Evolutionary conservation across 1,140 invertebrate genomes (phyloP), one percentile per base, ranked within the genome.

Genomic region (Archegozetes longisetosus): DNA sequence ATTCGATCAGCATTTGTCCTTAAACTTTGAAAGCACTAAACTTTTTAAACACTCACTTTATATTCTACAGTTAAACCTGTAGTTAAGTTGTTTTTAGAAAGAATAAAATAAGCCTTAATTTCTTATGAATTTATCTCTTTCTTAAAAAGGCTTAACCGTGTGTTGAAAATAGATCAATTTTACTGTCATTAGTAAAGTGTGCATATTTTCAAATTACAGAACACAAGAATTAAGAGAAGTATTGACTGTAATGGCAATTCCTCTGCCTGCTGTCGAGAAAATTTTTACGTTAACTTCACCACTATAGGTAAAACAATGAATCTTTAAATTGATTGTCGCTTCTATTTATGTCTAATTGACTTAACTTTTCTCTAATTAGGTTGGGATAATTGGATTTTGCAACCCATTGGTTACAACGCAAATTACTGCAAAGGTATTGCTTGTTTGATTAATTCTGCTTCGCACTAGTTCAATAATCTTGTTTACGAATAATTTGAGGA

Each of bases 331-430:
- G 20, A 53, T 53, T 3, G 13, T 28, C 12, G 26, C 12, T 6
- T 24, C 26, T 23, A 23, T 4, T 14, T 24, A 25, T 24, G 13
- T 12, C 20, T 53, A 17, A 53, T 24, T 53, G 26, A 25, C 3
- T 13, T 24, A 12, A 14, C 26, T 20, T 6, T 53, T 20, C 32
- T 20, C 12, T 3, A 32, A 13, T 24, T 14, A 57, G 60, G 60
- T 40, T 64, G 63, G 63, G 53, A 63, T 51, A 63, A 64, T 62
- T 64, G 63, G 63, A 64, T 64, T 29, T 23, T 64, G 12, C 57
- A 63, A 26, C 63, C 63, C 3, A 26, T 51, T 1, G 63, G 63
- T 14, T 64, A 64, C 47, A 46, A 59, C 46, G 63, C 55, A 9
- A 63, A 64, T 55, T 64, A 64, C 27, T 64, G 63, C 46, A 57